Evolutionary conservation across 2,113 vertebrate genomes (phyloP).

Genomic region (Psephotus haematonotus): DNA sequence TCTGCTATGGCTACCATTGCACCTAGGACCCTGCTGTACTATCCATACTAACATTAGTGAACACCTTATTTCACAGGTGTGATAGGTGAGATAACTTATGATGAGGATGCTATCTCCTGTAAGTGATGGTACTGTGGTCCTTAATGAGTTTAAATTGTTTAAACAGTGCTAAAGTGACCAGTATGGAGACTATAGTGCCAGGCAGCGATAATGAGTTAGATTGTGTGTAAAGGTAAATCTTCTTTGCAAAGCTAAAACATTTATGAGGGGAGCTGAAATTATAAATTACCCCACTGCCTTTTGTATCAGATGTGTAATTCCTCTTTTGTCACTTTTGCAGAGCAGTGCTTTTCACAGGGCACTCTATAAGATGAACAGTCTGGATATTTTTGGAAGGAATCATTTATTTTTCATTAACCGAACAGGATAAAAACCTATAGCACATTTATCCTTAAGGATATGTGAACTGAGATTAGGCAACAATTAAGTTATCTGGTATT

Average conservation of each 20-base stretch:
- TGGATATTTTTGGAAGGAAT: neutral
- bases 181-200: neutral
- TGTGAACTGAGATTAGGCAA: neutral
- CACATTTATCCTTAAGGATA: neutral
- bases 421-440: neutral
- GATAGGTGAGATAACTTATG: neutral
- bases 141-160: neutral
- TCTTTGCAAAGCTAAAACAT: neutral
- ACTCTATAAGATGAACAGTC: neutral
- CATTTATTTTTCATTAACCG: neutral
- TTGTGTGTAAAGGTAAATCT: neutral
- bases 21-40: neutral
- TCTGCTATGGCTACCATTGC: neutral
- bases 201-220: neutral
- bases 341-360: neutral
- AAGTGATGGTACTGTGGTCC: neutral
- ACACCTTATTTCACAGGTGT: neutral
- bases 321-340: neutral
- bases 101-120: neutral
- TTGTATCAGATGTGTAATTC: neutral
- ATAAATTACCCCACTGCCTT: neutral
- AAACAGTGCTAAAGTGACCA: neutral
- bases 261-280: neutral
- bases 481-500: neutral
- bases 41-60: neutral